Base-by-base conservation (phyloP, 2,113 vertebrate species). In the Aplodontia rufa region DNA sequence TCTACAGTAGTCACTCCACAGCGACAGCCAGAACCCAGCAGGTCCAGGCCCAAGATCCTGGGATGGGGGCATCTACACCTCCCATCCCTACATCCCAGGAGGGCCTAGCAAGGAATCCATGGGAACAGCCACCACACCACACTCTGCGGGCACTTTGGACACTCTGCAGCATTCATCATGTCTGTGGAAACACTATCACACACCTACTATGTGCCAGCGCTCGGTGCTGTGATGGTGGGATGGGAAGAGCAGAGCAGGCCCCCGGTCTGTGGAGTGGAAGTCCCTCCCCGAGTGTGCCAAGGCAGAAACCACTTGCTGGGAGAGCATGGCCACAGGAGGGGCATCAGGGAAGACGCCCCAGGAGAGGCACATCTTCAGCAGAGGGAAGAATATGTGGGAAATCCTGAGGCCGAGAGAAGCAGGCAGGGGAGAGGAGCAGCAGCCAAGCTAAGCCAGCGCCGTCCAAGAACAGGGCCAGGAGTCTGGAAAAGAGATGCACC, bases 1-100 rank as follows among this genome's bases (percentile, higher is more conserved):
- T 95, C 82, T 97, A 60, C 72, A 62, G 74, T 95, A 97, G 97
- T 97, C 97, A 96, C 92, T 98, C 96, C 93, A 64, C 35, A 80
- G 97, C 74, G 55, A 79, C 72, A 82, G 90, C 24, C 74, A 28
- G 92, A 97, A 95, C 96, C 0, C 19, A 66, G 97, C 89, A 71
- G 71, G 93, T 58, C n/a, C n/a, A n/a, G n/a, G n/a, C n/a, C n/a
- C n/a, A n/a, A n/a, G n/a, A n/a, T n/a, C n/a, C n/a, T 22, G 17
- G 47, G 20, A 9, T 20, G 75, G 55, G 72, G 83, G 19, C 0
- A 0, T 58, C 37, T 4, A 7, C 3, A 19, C 0, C 1, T 64
- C 69, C n/a, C 3, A 19, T 1, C 42, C 37, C 35, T n/a, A 71
- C 8, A 6, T 6, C 17, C 37, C 2, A 13, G 32, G 55, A 72